Conservation (phyloP, 2,888 invertebrate species). For the Pyrocoelia pectoralis region DNA sequence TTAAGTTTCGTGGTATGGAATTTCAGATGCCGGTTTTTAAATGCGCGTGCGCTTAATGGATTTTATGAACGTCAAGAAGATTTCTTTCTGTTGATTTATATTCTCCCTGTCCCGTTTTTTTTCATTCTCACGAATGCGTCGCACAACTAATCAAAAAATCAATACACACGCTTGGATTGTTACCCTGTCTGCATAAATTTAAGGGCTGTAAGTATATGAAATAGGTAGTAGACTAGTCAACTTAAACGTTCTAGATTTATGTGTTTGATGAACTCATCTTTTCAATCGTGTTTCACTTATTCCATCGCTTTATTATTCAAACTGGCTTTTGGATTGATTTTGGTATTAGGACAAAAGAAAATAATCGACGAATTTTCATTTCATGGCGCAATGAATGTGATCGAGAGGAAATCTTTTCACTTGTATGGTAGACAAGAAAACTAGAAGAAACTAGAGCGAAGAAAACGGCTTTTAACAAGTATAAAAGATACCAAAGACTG, state of each 20-base stretch:
- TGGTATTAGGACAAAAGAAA: too few species aligned
- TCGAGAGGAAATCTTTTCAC: too few species aligned
- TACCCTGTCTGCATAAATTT: conserved; percentile 22
- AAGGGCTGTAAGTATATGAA: conserved; percentile 9
- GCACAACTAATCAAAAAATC: conserved; percentile 27
- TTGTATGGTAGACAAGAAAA: too few species aligned
- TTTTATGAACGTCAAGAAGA: conserved; percentile 17
- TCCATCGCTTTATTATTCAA: too few species aligned
- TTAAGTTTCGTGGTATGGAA: not conserved
- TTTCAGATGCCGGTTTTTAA: conserved; percentile 13
- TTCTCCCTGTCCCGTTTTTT: conserved; percentile 25
- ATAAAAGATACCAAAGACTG: too few species aligned
- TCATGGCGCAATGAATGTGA: too few species aligned
- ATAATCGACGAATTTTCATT: too few species aligned
- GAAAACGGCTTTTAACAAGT: too few species aligned
- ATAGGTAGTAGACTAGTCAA: not conserved
- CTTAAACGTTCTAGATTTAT: not conserved
- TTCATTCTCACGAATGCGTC: conserved; percentile 22
- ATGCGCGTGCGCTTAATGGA: conserved; percentile 27
- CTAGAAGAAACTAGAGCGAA: too few species aligned
- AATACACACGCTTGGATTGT: conserved; percentile 21
- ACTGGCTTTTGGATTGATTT: too few species aligned
- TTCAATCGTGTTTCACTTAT: too few species aligned
- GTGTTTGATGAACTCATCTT: not conserved
- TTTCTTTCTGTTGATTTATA: conserved; percentile 30